A percentile compares a stretch with the other conserved stretches of the same genome.
These are phyloP conservation scores for Cyclophora punctaria DNA, from an alignment of 2,888 invertebrate genomes.

Conservation along the genomic window DNA sequence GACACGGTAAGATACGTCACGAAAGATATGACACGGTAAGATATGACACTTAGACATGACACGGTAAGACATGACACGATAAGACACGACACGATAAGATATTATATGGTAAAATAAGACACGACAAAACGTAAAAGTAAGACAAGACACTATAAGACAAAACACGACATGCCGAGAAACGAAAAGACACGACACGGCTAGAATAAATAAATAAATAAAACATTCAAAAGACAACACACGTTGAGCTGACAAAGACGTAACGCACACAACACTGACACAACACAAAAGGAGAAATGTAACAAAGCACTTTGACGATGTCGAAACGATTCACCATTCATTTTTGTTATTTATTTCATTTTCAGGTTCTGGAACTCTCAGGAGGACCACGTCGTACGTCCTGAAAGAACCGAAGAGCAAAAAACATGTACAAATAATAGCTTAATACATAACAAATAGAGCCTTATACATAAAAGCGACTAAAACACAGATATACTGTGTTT, in stretches of 20 bases:
- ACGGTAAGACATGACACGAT: too few relatives aligned
- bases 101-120: too few relatives aligned
- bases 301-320: background rate
- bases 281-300: background rate
- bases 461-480: too few relatives aligned
- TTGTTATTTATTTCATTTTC: slow-evolving; percentile 13
- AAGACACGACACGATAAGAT: slow-evolving; percentile 7
- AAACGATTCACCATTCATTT: background rate
- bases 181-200: too few relatives aligned
- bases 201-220: too few relatives aligned
- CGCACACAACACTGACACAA: too few relatives aligned
- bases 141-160: too few relatives aligned
- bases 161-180: too few relatives aligned
- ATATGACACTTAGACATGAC: background rate
- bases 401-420: slow-evolving; percentile 62
- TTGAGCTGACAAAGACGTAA: too few relatives aligned
- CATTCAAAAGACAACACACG: too few relatives aligned
- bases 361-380: slow-evolving; percentile 55
- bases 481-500: too few relatives aligned
- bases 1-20: too few relatives aligned
- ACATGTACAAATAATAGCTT: slow-evolving; percentile 63
- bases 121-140: slow-evolving; percentile 1
- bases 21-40: slow-evolving; percentile 8
- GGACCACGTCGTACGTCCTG: slow-evolving; percentile 61
- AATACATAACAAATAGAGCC: slow-evolving; percentile 7